Base-by-base conservation (phyloP, 2,888 invertebrate genomes). In the Dicranocentrus wangi region DNA sequence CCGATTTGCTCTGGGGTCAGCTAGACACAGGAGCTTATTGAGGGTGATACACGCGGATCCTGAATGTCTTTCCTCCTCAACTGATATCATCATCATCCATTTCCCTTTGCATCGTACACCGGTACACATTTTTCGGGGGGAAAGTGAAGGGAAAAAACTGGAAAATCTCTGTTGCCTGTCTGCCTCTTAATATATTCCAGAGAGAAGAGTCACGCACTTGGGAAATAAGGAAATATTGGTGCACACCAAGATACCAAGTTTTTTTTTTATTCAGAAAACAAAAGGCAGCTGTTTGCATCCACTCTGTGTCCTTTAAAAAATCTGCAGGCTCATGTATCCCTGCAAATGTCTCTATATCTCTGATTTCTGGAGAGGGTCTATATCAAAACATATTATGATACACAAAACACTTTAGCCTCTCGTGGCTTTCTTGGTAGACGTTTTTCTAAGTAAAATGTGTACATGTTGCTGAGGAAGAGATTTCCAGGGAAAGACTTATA, bases 191-290 rank as follows among this genome's bases (percentile, higher is more conserved):
- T 79, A 76, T 80, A 80, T 82, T 80, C 80, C 58, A 25, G 72
- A 65, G 71, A 82, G 75, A 63, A 63, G 72, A 77, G 81, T 81
- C 81, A 78, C 81, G 81, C 81, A 81, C 81, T 63, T 43, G 77
- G 81, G 81, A 83, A 83, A 83, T 83, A 81, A 78, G 81, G 65
- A 83, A 83, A 77, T 83, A 78, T 83, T 69, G 77, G 80, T 77
- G 58, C 66, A 70, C 58, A 58, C 60, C 32, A 60, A 60, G 32
- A 60, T 32, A 60, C 15, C 13, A 13, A 17, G 39, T 13, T 39
- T 39, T 39, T 13, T 39, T 1, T 60, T 7, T n/a, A 28, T 15
- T 32, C 1, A 60, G 17, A 25, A 60, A 60, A 60, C 60, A 60
- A 60, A 60, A 60, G 21, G 10, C 13, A 60, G 32, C 32, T 32